Percentiles rank a stretch among this genome's conserved stretches.
Conservation (phyloP, 2,113 vertebrate genomes). For the Ptychochromis oligacanthus region DNA sequence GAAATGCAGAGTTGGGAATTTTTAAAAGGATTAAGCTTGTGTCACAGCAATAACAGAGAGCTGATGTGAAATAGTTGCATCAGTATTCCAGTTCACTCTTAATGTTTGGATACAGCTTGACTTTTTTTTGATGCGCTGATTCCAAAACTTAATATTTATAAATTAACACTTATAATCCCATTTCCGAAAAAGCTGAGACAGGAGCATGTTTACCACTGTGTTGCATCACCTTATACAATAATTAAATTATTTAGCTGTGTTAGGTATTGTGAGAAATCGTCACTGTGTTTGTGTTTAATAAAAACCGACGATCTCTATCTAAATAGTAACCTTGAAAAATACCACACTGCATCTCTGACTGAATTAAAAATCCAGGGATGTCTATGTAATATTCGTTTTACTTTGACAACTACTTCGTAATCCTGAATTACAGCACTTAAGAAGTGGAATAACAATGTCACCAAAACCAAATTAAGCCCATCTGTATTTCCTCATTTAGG, state of each 20-base stretch:
- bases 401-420: neutral
- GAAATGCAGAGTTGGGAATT: neutral
- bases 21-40: too few relatives aligned
- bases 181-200: too few relatives aligned
- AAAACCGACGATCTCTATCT: neutral
- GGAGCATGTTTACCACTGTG: neutral
- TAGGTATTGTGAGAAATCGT: too few relatives aligned
- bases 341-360: neutral
- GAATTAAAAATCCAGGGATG: neutral
- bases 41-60: too few relatives aligned
- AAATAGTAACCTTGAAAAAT: neutral
- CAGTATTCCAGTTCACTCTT: too few relatives aligned
- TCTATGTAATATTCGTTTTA: neutral
- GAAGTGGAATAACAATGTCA: neutral
- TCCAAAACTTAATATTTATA: too few relatives aligned
- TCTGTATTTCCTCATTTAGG: neutral
- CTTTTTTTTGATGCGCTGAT: too few relatives aligned
- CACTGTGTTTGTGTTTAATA: neutral
- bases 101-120: too few relatives aligned
- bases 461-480: constrained; percentile 18
- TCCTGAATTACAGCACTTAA: neutral
- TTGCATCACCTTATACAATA: neutral
- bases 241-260: too few relatives aligned
- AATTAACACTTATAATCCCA: too few relatives aligned
- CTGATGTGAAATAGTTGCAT: too few relatives aligned